These are phyloP conservation scores for Carabus problematicus DNA, from an alignment of 2,888 invertebrate genomes.

Conservation along the genomic window DNA sequence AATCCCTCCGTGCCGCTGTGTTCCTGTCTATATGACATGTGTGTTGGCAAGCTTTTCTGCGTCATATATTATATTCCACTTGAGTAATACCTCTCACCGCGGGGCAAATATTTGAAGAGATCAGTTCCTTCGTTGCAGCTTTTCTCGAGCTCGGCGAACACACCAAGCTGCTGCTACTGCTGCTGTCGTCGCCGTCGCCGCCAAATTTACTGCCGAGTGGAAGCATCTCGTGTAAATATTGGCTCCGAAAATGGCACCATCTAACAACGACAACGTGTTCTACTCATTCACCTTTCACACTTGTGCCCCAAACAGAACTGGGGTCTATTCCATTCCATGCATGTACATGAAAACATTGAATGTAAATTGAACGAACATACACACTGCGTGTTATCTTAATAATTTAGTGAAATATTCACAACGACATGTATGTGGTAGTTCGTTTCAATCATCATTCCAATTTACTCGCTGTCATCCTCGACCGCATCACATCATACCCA, in stretches of 20 bases:
- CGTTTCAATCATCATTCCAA: no score
- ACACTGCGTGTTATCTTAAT: no score
- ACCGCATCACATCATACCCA: no score
- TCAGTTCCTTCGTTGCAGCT: constrained; percentile 39
- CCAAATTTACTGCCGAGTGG: constrained; percentile 39
- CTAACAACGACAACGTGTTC: constrained; percentile 38
- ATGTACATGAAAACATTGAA: no score
- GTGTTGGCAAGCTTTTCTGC: constrained; percentile 46
- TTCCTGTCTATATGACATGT: constrained; percentile 40
- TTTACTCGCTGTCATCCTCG: no score
- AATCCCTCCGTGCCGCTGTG: constrained; percentile 1
- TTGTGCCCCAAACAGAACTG: neutral
- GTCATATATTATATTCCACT: constrained; percentile 51
- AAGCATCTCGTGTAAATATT: constrained; percentile 33
- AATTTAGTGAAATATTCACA: no score
- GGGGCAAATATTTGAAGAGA: constrained; percentile 49
- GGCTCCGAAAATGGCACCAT: constrained; percentile 43
- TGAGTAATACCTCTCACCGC: constrained; percentile 50
- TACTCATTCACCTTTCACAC: constrained; percentile 30
- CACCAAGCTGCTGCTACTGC: neutral
- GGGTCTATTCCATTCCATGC: no score
- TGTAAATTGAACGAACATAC: no score
- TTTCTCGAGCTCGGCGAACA: neutral
- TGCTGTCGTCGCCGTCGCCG: constrained; percentile 19
- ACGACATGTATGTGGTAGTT: no score